phyloP scores from a whole-genome alignment of 2,888 invertebrate species.

The Junonia oenone region DNA sequence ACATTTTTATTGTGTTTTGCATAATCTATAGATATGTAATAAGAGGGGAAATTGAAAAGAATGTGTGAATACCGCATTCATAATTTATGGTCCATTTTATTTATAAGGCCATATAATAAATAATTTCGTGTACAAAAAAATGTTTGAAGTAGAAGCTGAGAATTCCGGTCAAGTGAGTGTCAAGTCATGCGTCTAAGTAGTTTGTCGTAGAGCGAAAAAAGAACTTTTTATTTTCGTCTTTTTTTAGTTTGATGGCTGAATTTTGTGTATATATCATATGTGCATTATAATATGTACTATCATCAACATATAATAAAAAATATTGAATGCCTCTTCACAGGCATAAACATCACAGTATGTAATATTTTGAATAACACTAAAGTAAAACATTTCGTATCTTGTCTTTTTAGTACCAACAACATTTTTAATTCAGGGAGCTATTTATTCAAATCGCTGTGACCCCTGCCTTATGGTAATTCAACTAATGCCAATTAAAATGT shows the following conservation, averaged over 20 bases:
- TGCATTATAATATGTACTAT: no score
- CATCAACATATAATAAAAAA: no score
- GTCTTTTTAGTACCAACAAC: constrained; percentile 7
- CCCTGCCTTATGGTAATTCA: constrained; percentile 53
- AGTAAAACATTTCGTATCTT: not conserved
- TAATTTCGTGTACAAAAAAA: constrained; percentile 15
- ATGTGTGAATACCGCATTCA: constrained; percentile 23
- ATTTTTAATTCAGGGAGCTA: constrained; percentile 22
- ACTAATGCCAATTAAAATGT: constrained; percentile 65
- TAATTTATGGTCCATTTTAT: constrained; percentile 28
- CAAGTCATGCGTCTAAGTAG: constrained; percentile 22
- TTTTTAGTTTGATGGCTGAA: constrained; percentile 6
- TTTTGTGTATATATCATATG: not conserved
- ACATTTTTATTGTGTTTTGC: constrained; percentile 54
- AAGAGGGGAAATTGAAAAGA: constrained; percentile 28
- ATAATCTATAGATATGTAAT: constrained; percentile 36
- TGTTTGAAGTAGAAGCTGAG: constrained; percentile 20
- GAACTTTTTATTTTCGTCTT: constrained; percentile 16
- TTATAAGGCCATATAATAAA: constrained; percentile 22
- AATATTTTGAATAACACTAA: not conserved
- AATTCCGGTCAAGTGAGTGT: constrained; percentile 27
- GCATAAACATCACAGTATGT: no score
- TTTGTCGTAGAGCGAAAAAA: constrained; percentile 19
- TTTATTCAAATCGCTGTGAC: constrained; percentile 29
- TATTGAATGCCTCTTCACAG: no score